A percentile compares a stretch with the other conserved stretches of the same genome.
Conservation (phyloP, 2,797 vertebrate species). For the Nyctalus aviator region DNA sequence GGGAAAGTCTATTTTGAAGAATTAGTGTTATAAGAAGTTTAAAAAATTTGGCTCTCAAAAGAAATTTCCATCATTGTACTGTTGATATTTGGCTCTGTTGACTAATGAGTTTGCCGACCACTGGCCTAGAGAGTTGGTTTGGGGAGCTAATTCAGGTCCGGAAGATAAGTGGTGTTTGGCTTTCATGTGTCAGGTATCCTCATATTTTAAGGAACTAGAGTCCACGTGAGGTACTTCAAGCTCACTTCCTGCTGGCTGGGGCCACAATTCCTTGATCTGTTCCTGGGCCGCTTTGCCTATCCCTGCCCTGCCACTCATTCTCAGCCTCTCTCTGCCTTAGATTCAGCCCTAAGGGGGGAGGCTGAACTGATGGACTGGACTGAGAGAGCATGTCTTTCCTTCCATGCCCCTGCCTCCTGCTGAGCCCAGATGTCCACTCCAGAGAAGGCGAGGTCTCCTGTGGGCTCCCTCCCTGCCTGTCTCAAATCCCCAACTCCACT, state of each 20-base stretch:
- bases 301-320: not conserved
- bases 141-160: constrained; percentile 30
- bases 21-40: too few relatives aligned
- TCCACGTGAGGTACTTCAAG: not conserved
- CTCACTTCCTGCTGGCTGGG: not conserved
- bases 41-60: too few relatives aligned
- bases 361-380: rapidly evolving
- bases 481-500: not conserved
- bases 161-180: constrained; percentile 12
- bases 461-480: not conserved
- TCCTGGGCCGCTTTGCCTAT: not conserved
- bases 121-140: not conserved
- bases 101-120: too few relatives aligned
- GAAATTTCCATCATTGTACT: too few relatives aligned
- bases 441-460: not conserved
- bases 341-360: not conserved
- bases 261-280: not conserved
- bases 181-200: constrained; percentile 8
- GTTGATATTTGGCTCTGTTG: too few relatives aligned
- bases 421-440: not conserved
- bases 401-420: not conserved
- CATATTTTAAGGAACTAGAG: not conserved
- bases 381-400: not conserved
- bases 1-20: too few relatives aligned
- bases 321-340: not conserved